phyloP scores from a whole-genome alignment of 2,888 invertebrate genomes.

The Hetaerina titia region DNA sequence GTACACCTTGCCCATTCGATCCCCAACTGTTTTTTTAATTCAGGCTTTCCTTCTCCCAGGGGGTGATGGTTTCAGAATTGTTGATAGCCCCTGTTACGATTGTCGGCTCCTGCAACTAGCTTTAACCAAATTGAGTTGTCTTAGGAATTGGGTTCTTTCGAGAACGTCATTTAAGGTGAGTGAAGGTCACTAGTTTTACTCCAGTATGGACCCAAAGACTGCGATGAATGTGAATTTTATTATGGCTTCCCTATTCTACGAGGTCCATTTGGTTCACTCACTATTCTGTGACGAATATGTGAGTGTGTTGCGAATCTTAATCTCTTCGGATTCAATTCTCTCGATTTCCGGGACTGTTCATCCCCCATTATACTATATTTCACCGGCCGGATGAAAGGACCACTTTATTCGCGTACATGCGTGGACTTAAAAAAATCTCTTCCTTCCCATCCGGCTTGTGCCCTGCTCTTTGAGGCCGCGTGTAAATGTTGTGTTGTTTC shows the following conservation, averaged over 20 bases:
- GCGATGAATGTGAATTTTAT: background rate
- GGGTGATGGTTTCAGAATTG: background rate
- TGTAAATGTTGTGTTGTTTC: conserved; percentile 59
- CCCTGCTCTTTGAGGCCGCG: background rate
- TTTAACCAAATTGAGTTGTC: background rate
- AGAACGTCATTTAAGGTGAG: background rate
- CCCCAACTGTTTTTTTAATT: background rate
- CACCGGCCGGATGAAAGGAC: background rate
- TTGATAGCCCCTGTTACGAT: background rate
- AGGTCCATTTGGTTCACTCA: background rate
- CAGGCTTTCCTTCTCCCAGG: background rate
- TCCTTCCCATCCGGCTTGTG: background rate
- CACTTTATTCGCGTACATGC: background rate
- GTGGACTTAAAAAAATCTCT: background rate
- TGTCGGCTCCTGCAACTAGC: no score
- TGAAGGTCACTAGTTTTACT: background rate
- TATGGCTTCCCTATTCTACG: background rate
- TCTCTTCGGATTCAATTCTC: background rate
- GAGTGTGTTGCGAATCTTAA: background rate
- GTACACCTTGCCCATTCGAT: background rate
- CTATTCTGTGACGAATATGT: background rate
- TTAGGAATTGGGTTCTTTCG: background rate
- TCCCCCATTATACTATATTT: background rate
- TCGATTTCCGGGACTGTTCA: conserved; percentile 26
- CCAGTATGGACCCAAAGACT: background rate